Evolutionary conservation across 2,113 vertebrate genomes (phyloP), one percentile per base, ranked within the genome.

Genomic region (Rhagologus leucostigma): DNA sequence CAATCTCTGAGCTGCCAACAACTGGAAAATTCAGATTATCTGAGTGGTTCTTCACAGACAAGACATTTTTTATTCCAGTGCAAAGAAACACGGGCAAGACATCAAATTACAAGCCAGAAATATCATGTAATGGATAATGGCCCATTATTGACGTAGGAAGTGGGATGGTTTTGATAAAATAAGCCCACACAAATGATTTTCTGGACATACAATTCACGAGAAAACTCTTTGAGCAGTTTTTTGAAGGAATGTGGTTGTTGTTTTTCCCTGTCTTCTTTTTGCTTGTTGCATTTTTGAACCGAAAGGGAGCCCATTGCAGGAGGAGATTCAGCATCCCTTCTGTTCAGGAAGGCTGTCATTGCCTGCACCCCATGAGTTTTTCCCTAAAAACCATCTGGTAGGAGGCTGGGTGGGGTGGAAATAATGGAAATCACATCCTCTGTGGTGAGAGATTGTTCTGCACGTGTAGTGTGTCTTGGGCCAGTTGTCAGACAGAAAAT

Each of bases 131-230:
- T 59, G 33, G 62, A 92, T 87, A 75, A 91, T 62, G 70, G 75
- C 42, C 65, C 71, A 57, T 80, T 88, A 84, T 26, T 87, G 90
- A 65, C 80, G 67, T 32, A 46, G 88, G 88, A 95, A 90, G 29
- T 80, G 55, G 83, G 90, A 65, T 93, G 93, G 73, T 68, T 96
- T 93, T 87, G 93, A 84, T 96, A 94, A 93, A 96, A n/a, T 11
- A 49, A 74, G 49, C 83, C 78, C 56, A 47, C 76, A 90, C 57
- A 80, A 88, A 81, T 49, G 3, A 93, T 89, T 95, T 95, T 88
- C 57, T 94, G 64, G 71, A 78, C 29, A 1, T 62, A 22, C 13
- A 83, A 44, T 70, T 86, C 71, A 9, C 16, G 64, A 50, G 73
- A 19, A 73, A 81, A 44, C 21, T 24, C 63, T 81, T 55, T 47